Base-by-base conservation (phyloP, 1,140 invertebrate genomes). In the Venturia canescens region DNA sequence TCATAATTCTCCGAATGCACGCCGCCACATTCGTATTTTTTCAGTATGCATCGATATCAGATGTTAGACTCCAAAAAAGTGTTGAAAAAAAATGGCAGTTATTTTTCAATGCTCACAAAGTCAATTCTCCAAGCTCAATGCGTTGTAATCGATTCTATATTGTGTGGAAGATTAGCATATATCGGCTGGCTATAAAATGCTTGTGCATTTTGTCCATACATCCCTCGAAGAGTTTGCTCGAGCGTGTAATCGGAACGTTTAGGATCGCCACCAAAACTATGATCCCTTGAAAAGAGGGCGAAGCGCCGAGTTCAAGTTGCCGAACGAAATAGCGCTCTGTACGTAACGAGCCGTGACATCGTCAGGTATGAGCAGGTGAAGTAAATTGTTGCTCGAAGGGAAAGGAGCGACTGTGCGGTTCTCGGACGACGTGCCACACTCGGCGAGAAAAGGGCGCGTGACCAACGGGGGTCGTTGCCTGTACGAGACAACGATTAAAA, bases 341-440 rank as follows among this genome's bases (percentile, higher is more conserved):
- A 81, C 80, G 75, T 84, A 87, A 84, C 84, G 80, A 77, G 66
- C 84, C 87, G 87, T 89, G 87, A 87, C 85, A 83, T 87, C 85
- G 87, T 66, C 80, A 69, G 38, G 38, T 83, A 21, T 81, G 85
- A 76, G 81, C 87, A 90, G 89, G 87, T 90, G 87, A 89, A 85
- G 78, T 71, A 82, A 81, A 81, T 81, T 82, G 67, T 67, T 29
- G 34, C 63, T 78, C 75, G 60, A 57, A n/a, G 75, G 67, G 75
- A 57, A 60, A 44, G 21, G 48, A 69, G 29, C 31, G 70, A 76
- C n/a, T 76, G 74, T 44, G 63, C 70, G 16, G 18, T 15, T 50
- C 29, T 50, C 29, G 44, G 63, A 75, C 31, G 72, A 80, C 48
- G 48, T 80, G 44, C 48, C 31, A 38, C 16, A 66, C 74, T 50